Conservation (phyloP, 2,888 invertebrate genomes). For the Heliconius charithonia region DNA sequence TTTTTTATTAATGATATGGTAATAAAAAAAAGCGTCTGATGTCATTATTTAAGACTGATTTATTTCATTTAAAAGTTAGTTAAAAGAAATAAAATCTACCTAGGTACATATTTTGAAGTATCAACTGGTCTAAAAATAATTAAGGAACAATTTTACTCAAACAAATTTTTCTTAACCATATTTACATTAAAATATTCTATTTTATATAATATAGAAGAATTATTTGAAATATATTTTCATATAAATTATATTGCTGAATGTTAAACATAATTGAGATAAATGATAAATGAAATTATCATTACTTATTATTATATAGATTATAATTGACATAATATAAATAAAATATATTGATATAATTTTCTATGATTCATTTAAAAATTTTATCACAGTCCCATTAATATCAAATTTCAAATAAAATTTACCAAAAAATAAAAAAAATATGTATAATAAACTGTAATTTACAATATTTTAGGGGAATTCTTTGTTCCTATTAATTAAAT, state of each 20-base stretch:
- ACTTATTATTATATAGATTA: background rate
- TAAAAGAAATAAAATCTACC: conserved; percentile 2
- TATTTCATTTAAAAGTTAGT: background rate
- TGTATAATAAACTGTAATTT: background rate
- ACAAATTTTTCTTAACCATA: conserved; percentile 41
- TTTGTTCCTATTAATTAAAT: background rate
- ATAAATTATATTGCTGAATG: conserved; percentile 34
- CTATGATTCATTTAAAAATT: conserved; percentile 35
- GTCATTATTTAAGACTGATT: conserved; percentile 1
- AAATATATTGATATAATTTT: conserved; percentile 15
- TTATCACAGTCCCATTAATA: conserved; percentile 47
- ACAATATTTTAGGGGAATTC: conserved; percentile 5
- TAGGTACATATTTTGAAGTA: conserved; percentile 36
- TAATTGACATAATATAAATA: conserved; percentile 13
- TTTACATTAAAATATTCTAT: conserved; percentile 44
- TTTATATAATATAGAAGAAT: conserved; percentile 34
- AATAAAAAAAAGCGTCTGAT: background rate
- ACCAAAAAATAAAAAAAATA: conserved; percentile 29
- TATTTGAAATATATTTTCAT: conserved; percentile 18
- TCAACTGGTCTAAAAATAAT: conserved; percentile 47
- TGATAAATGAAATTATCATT: conserved; percentile 6
- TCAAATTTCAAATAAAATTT: conserved; percentile 38
- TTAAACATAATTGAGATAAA: conserved; percentile 13
- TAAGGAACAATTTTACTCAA: conserved; percentile 53
- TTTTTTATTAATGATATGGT: background rate